A percentile compares a stretch with the other conserved stretches of the same genome.
Conservation (phyloP, 1,140 invertebrate species). For the Nomia melanderi region DNA sequence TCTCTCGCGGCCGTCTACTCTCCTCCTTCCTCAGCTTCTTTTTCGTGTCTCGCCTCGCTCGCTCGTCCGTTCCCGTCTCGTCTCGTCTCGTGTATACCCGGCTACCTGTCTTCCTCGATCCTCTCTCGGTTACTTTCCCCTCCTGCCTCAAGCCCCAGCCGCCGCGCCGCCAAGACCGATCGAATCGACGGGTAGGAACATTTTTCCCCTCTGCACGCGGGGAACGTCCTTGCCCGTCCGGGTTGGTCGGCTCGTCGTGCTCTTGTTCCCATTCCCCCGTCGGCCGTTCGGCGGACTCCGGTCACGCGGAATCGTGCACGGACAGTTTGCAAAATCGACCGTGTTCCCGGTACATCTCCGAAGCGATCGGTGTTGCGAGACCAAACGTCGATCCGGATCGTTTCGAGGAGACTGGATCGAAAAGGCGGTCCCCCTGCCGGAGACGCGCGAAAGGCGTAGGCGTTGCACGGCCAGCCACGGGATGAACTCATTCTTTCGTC, state of each 20-base stretch:
- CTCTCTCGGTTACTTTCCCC: neutral
- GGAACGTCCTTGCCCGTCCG: neutral
- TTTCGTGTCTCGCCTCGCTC: slow-evolving; percentile 19
- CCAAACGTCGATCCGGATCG: slow-evolving; percentile 14
- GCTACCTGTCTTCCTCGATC: slow-evolving; percentile 56
- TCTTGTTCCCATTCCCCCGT: slow-evolving; percentile 51
- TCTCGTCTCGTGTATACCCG: slow-evolving; percentile 50
- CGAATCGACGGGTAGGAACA: slow-evolving; percentile 48
- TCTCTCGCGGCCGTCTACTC: slow-evolving; percentile 16
- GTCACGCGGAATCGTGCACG: slow-evolving; percentile 67
- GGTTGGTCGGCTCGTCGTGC: slow-evolving; percentile 25
- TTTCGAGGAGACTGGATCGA: slow-evolving; percentile 41
- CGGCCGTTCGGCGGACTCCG: slow-evolving; percentile 37
- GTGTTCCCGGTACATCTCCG: neutral
- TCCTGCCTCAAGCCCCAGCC: too few relatives aligned
- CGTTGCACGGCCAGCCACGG: slow-evolving; percentile 14
- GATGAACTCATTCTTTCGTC: slow-evolving; percentile 32
- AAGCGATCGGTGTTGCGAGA: slow-evolving; percentile 30
- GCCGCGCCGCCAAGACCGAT: neutral
- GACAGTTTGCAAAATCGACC: slow-evolving; percentile 13
- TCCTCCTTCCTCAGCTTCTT: slow-evolving; percentile 10
- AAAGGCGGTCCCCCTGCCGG: slow-evolving; percentile 12
- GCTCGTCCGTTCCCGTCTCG: slow-evolving; percentile 6
- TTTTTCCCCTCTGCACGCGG: slow-evolving; percentile 43
- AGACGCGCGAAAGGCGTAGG: slow-evolving; percentile 46